Evolutionary conservation across 1,140 invertebrate species (phyloP), one percentile per base, ranked within the genome.

Genomic region (Zaprionus africanus): DNA sequence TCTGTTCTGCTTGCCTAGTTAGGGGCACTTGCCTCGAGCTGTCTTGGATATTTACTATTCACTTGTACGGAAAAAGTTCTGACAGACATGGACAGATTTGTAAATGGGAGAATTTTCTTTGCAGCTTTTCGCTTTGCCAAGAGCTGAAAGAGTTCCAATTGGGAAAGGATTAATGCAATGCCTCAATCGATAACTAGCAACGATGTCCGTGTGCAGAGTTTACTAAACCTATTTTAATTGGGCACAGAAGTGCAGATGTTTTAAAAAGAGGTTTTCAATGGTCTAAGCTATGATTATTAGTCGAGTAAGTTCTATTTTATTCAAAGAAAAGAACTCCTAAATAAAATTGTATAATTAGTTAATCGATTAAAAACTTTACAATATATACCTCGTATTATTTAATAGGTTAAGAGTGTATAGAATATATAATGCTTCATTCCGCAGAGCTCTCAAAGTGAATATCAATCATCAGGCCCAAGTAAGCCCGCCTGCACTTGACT

Each of bases 71-170:
- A 41, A 53, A 61, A 41, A 53, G 46, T 36, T 60, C 31, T 69
- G 66, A 69, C 66, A 69, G 66, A 54, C 57, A 36, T 54, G 59
- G 26, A 31, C 26, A 71, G 59, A 71, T 56, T 66, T 56, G 17
- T 34, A 56, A 26, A 53, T 69, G 57, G 57, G n/a, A n/a, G 15
- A 38, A 56, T 38, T 28, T 22, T 31, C 34, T 17, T 43, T 24
- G 19, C n/a, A 56, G 49, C 51, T 65, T 38, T 26, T n/a, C 17
- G 51, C n/a, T 28, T 54, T 11, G n/a, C 22, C 13, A 24, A 26
- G 49, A 31, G 6, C 12, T 54, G 53, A 54, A 53, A 38, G n/a
- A 61, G 46, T 43, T 46, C 2, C 6, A 46, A 46, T 9, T 17
- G 7, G 41, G n/a, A 17, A 24, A 24, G 46, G 46, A 19, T 51